Percentiles rank a stretch among this genome's conserved stretches.
These are phyloP conservation scores for Bradynema listronoti DNA, from an alignment of 1,140 invertebrate genomes.

Conservation along the genomic window DNA sequence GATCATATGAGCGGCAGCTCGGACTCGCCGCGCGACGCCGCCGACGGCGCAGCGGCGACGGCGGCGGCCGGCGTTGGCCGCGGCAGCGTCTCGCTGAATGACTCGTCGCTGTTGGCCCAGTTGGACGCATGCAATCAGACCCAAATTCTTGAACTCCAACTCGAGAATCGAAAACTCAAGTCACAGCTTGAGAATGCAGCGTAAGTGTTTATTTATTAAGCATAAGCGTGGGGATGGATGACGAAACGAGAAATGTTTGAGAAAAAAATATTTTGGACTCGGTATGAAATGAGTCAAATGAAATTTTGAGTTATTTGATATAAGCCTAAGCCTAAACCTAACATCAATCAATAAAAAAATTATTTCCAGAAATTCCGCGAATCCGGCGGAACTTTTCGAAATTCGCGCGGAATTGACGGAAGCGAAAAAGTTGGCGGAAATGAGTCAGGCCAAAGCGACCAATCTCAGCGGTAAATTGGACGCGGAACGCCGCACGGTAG, in stretches of 20 bases:
- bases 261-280: too few relatives aligned
- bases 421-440: conserved; percentile 6
- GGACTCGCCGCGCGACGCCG: neutral
- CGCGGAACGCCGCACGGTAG: neutral
- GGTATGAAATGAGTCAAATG: too few relatives aligned
- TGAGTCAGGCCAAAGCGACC: conserved; percentile 5
- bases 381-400: conserved; percentile 30
- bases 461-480: conserved; percentile 13
- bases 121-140: conserved; percentile 32
- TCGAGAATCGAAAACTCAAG: conserved; percentile 36
- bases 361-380: conserved; percentile 6
- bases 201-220: neutral
- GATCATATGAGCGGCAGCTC: conserved; percentile 19
- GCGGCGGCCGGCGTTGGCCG: too few relatives aligned
- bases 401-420: conserved; percentile 19
- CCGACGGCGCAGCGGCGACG: neutral
- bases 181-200: conserved; percentile 25
- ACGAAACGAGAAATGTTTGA: conserved; percentile 10
- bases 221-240: neutral
- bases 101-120: conserved; percentile 32
- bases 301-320: too few relatives aligned
- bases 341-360: too few relatives aligned
- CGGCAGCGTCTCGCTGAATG: conserved; percentile 12
- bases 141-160: conserved; percentile 32
- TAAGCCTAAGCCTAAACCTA: too few relatives aligned